Evolutionary conservation across 2,888 invertebrate species (phyloP), one percentile per base, ranked within the genome.

Genomic region (Pyrochroa serraticornis): DNA sequence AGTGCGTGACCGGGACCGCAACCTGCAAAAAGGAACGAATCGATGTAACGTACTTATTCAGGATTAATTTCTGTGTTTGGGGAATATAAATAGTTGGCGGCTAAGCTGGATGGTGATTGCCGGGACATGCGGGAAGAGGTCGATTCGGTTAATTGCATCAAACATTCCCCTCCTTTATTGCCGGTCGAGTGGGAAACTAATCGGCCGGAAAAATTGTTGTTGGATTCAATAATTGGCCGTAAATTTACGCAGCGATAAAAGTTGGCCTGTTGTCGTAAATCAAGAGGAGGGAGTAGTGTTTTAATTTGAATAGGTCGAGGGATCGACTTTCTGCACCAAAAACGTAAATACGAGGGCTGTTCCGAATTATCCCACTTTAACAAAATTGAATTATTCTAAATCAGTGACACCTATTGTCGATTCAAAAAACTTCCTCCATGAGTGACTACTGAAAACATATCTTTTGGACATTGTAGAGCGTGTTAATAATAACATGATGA

Each of bases 1-100:
- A 91, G 83, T 0, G 93, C 91, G 78, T 93, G 93, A 8, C 89
- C 89, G 0, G 84, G 82, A 7, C 83, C 82, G 71, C 84, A 84
- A 68, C 84, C 84, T 84, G 73, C 9, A 79, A 79, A 54, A 64
- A 70, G 63, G 51, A 58, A 47, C 44, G 13, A 22, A 22, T 22
- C 22, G 22, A 22, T 22, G 22, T 8, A n/a, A 36, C 12, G 12
- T 9, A 34, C 34, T 33, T 37, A 22, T 22, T 22, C 22, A 22
- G 5, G 22, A 22, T 22, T 22, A 22, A 22, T 22, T 12, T 9
- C 6, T 36, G 36, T 9, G 36, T 12, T 31, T 31, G 8, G 31
- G 32, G 30, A 13, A 32, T 12, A 44, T 31, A 32, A 44, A n/a
- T 31, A n/a, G 9, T 44, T 32, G 44, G 44, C 22, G 22, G 22